Base-by-base conservation (phyloP, 2,113 vertebrate species). In the Delphinapterus leucas region DNA sequence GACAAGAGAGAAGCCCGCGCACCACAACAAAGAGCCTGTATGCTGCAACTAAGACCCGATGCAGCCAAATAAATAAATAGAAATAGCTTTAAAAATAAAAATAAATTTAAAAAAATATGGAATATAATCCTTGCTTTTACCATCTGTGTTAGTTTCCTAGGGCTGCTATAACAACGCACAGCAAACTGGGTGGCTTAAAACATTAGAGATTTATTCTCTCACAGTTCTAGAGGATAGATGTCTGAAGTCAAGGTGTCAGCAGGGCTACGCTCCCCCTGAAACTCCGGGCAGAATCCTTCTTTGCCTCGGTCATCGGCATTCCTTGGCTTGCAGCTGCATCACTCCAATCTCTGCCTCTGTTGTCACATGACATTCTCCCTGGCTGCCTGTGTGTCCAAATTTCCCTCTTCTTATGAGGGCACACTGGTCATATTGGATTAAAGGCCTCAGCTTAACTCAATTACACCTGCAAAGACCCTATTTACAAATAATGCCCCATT, bases 251-350 rank as follows among this genome's bases (percentile, higher is more conserved):
- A n/a, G 10, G 4, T 1, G 20, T 21, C 67, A 28, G n/a, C 7
- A 33, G 36, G 26, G 10, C 23, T 1, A 10, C 0, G 36, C 26
- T 15, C n/a, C 88, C 28, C 44, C 4, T 20, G 49, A 71, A 49
- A 6, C 15, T 60, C 67, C 18, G 11, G 11, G 31, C 5, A 4
- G 12, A 36, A 47, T 20, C 53, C 79, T 33, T 28, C 31, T 47
- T 28, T 60, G 53, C 15, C 53, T 53, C n/a, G 31, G 53, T 80
- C n/a, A 80, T 23, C 5, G 36, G 58, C 58, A 60, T 6, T 38
- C n/a, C 55, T 4, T 0, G 33, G 33, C 2, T 17, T 74, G 25
- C 6, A 12, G 25, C 41, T 17, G 10, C 17, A 11, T 23, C 55
- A 49, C 68, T 73, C 53, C 68, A 5, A 3, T 25, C 6, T 76